A percentile compares a stretch with the other conserved stretches of the same genome.
phyloP scores from a whole-genome alignment of 53 echinoderm and acorn worm species.

The Echinometra lucunter region DNA sequence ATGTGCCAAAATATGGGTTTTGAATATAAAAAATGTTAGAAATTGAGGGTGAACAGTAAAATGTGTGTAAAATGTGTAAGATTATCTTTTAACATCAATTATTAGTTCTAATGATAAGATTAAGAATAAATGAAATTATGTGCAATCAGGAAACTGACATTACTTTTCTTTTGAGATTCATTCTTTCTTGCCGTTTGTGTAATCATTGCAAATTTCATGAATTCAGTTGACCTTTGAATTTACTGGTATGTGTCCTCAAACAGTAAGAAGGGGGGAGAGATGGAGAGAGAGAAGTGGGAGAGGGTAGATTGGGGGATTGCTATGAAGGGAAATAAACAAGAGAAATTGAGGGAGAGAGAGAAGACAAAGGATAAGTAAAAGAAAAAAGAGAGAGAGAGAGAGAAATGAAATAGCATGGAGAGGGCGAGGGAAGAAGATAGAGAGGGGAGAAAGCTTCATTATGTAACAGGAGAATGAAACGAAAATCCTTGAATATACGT shows the following conservation, averaged over 20 bases:
- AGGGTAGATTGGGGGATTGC: no score
- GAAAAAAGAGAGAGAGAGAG: neutral
- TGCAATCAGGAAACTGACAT: conserved; percentile 22
- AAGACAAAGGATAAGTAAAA: neutral
- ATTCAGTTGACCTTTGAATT: no score
- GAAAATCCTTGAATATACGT: no score
- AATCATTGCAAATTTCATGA: neutral
- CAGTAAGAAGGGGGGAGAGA: neutral
- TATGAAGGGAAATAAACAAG: neutral
- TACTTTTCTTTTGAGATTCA: neutral
- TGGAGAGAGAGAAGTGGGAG: neutral
- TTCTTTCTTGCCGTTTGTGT: neutral
- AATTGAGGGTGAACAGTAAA: neutral
- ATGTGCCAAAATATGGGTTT: neutral
- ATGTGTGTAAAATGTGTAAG: neutral
- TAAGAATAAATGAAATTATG: conserved; percentile 35
- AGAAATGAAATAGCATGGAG: neutral
- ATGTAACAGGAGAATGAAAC: no score
- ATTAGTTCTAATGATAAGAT: conserved; percentile 40
- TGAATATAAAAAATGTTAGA: neutral
- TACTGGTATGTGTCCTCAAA: no score
- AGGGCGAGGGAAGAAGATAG: neutral
- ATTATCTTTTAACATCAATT: conserved; percentile 21
- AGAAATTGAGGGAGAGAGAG: neutral
- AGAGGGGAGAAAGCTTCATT: neutral